These are phyloP conservation scores for Falco concolor DNA, from an alignment of 2,797 vertebrate genomes.

Conservation along the genomic window DNA sequence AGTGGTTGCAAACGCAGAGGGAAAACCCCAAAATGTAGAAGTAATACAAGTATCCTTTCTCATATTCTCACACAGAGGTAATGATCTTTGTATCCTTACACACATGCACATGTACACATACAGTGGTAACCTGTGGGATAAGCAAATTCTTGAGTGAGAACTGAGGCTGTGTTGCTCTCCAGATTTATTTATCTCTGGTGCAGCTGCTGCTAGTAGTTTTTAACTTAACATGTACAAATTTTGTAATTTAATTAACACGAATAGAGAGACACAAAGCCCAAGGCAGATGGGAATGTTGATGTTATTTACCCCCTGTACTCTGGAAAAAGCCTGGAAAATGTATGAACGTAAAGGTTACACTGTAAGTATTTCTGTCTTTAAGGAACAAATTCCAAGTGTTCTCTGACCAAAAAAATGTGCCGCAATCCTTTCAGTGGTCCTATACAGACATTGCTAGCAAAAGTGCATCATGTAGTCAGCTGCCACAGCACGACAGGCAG, in stretches of 20 bases:
- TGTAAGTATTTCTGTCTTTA: background rate
- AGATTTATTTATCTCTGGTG: background rate
- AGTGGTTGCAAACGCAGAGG: background rate
- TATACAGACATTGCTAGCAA: background rate
- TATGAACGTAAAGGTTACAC: background rate
- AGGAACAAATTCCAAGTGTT: background rate
- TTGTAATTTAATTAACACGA: background rate
- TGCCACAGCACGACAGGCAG: background rate
- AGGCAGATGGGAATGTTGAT: background rate
- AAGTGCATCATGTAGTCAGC: background rate
- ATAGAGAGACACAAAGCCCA: background rate
- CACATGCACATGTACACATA: rapidly evolving
- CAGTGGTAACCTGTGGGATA: background rate
- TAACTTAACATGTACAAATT: background rate
- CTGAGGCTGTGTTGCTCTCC: background rate
- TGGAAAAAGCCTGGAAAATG: background rate
- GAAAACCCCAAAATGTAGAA: background rate
- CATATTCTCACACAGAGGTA: background rate
- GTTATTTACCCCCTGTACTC: background rate
- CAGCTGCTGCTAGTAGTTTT: background rate
- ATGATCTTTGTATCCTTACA: background rate
- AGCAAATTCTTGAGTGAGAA: background rate
- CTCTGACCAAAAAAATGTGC: background rate
- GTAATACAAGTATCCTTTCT: background rate
- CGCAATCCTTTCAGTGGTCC: background rate